Percentiles rank a stretch among this genome's conserved stretches.
phyloP scores from a whole-genome alignment of 2,113 vertebrate genomes.

The Rhineura floridana region DNA sequence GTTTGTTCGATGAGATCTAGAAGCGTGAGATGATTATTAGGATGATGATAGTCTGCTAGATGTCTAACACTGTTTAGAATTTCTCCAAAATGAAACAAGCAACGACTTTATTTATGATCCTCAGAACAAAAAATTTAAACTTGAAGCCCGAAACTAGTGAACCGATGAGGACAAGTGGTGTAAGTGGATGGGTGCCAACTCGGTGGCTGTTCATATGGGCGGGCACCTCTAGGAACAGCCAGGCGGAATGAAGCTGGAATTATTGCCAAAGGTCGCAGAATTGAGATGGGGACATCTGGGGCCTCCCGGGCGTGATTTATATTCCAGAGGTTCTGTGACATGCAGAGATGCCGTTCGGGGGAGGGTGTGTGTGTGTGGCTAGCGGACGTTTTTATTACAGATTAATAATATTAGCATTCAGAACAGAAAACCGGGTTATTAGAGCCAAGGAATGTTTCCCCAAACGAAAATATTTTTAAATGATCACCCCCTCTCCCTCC shows the following conservation, averaged over 20 bases:
- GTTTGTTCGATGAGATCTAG: neutral
- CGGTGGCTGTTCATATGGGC: constrained; percentile 45
- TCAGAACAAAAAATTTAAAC: neutral
- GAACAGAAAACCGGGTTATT: constrained; percentile 66
- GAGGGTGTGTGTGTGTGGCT: constrained; percentile 18
- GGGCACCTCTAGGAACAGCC: constrained; percentile 66
- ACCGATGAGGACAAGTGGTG: neutral
- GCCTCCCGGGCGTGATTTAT: constrained; percentile 83
- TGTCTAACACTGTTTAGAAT: neutral
- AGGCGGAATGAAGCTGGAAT: constrained; percentile 36
- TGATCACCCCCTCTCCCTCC: constrained; percentile 34
- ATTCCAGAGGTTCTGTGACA: constrained; percentile 79
- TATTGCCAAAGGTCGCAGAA: constrained; percentile 69
- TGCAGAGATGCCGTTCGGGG: constrained; percentile 67
- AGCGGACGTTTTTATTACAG: constrained; percentile 80
- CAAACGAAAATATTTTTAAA: constrained; percentile 71
- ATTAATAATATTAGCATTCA: constrained; percentile 79
- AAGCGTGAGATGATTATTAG: neutral
- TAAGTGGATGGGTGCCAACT: constrained; percentile 44
- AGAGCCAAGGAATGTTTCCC: constrained; percentile 65
- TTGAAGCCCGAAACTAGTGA: neutral
- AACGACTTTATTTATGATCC: neutral
- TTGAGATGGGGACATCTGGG: constrained; percentile 73
- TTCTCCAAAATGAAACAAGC: neutral
- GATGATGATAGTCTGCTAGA: neutral